phyloP scores from a whole-genome alignment of 2,113 vertebrate genomes.

The Periophthalmodon schlosseri region DNA sequence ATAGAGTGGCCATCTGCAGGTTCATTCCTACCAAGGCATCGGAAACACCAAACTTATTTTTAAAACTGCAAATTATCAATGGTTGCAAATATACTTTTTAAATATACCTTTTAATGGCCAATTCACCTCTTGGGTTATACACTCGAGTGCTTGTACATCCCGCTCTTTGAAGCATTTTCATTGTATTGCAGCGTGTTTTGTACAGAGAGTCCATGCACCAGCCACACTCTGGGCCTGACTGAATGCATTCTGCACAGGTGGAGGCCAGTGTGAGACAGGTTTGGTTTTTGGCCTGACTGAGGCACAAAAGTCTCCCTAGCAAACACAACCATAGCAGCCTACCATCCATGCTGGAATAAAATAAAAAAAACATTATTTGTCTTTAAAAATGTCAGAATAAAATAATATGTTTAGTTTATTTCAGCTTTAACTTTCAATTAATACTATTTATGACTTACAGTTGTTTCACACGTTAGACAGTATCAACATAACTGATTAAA shows the following conservation, averaged over 20 bases:
- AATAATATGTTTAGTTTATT: conserved; percentile 14
- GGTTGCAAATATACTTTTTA: not conserved
- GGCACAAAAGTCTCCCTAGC: conserved; percentile 28
- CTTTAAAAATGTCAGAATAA: not conserved
- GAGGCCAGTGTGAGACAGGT: conserved; percentile 27
- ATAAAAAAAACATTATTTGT: conserved; percentile 3
- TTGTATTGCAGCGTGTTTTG: conserved; percentile 25
- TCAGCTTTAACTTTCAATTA: not conserved
- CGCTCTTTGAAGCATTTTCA: conserved; percentile 5
- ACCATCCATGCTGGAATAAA: conserved; percentile 35
- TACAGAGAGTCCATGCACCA: conserved; percentile 42
- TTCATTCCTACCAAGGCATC: conserved; percentile 8
- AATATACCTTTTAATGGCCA: conserved; percentile 33
- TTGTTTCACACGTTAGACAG: too few relatives aligned
- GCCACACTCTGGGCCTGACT: conserved; percentile 32
- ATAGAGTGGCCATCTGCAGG: not conserved
- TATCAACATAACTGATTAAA: too few relatives aligned
- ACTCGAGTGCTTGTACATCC: conserved; percentile 30
- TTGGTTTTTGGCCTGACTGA: not conserved
- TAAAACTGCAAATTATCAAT: not conserved
- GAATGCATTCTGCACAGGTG: conserved; percentile 58
- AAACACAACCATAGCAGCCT: conserved; percentile 33
- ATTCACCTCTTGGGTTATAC: conserved; percentile 34
- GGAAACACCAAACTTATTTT: not conserved
- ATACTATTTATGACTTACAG: not conserved